Evolutionary conservation across 2,113 vertebrate genomes (phyloP), one percentile per base, ranked within the genome.

Genomic region (Amblyornis subalaris): DNA sequence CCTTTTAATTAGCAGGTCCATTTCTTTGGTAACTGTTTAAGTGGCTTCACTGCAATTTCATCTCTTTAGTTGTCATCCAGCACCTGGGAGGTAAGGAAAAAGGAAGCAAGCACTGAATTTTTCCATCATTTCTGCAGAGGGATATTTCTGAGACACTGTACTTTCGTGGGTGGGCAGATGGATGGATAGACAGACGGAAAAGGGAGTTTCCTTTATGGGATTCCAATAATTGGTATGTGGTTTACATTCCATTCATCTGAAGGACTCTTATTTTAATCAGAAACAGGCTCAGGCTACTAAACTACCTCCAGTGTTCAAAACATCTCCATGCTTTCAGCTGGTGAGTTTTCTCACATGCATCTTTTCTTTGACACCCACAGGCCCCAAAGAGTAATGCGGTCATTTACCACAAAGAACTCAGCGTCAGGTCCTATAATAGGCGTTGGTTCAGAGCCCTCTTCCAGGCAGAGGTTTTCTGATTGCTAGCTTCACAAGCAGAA

Each of bases 151-250:
- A 96, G 72, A 96, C 65, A 58, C 55, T 54, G 45, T 45, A 78
- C 58, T 88, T 73, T 47, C 91, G 92, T 96, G 96, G 96, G 95
- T 96, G 96, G 97, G 92, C 88, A 1, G 88, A 96, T 61, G 70
- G 88, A 94, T 93, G 91, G 92, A 96, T 73, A 95, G 92, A 96
- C 83, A 96, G 96, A 97, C n/a, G 74, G 93, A 97, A 97, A 95
- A 95, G 92, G 96, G 97, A 96, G 97, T 96, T 97, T 97, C 96
- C 96, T 97, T 95, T 91, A 86, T 95, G 95, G 88, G 93, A 97
- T 97, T 97, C 97, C 96, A 94, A 66, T 97, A 97, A 97, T 91
- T 91, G 95, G 96, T 97, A 93, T 97, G 95, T 90, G 96, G 96
- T 97, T 97, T 96, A 94, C 93, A 94, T 97, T 95, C 95, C 97